Base-by-base conservation (phyloP, 2,113 vertebrate genomes). In the Tonatia bakeri region DNA sequence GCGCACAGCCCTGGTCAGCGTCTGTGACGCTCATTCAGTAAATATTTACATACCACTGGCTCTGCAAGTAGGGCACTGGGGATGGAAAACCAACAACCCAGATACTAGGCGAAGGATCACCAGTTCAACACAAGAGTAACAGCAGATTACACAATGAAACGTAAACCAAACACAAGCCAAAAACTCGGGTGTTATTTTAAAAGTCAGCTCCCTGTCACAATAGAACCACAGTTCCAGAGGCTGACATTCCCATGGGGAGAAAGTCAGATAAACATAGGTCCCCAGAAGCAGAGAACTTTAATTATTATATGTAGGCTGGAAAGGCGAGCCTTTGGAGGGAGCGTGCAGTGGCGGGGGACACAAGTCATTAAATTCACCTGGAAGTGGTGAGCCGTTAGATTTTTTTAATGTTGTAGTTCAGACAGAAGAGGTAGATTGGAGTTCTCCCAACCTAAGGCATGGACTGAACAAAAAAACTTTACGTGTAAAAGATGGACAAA, bases 171-270 rank as follows among this genome's bases (percentile, higher is more conserved):
- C 0, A 64, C 4, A 16, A 94, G 84, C 81, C 92, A 97, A 70
- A 84, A 94, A 94, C 81, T 26, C 36, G 1, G 40, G 13, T 52
- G 94, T 92, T 90, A 95, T 81, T 97, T 90, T 94, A 90, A 93
- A 83, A 92, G 87, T 92, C 72, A 84, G 56, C 33, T 45, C 13
- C 13, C 0, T 69, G 75, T 87, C 94, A 92, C 2, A 2, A 33
- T 59, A 87, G 79, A 94, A 47, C 82, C 77, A 70, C 28, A 3
- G 69, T 50, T 54, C 38, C 72, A 87, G 70, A 93, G 87, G 92
- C 54, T 72, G 77, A 52, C 24, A 14, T 45, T 76, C 92, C 93
- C 75, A 15, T 13, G 8, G 12, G 36, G 47, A 86, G 38, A 94
- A 94, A 83, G 70, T n/a, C 84, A 93, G 70, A 70, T 61, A 90